Evolutionary conservation across 2,797 vertebrate genomes (phyloP).

Genomic region (Balearica regulorum): DNA sequence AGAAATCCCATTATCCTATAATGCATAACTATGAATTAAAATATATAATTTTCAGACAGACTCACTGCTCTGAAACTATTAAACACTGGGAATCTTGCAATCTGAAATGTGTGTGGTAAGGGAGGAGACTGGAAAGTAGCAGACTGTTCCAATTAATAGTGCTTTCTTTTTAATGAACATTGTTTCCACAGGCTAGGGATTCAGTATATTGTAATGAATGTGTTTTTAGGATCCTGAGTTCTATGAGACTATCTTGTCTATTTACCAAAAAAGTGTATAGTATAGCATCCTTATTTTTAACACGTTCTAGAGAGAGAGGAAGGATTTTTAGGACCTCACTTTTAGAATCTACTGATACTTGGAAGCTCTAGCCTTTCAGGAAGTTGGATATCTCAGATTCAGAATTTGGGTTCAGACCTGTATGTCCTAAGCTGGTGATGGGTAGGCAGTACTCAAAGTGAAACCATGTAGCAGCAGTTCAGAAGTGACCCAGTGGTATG

Average conservation of each 20-base stretch:
- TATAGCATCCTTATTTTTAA: background rate
- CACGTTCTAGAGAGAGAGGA: background rate
- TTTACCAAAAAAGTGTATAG: background rate
- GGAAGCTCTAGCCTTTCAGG: background rate
- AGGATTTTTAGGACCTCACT: background rate
- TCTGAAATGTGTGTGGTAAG: conserved; percentile 52
- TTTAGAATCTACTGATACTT: background rate
- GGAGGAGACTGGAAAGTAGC: conserved; percentile 49
- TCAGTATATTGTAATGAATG: background rate
- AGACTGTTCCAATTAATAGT: conserved; percentile 47
- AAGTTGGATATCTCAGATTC: background rate
- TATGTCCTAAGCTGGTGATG: background rate
- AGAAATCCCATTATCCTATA: conserved; percentile 45
- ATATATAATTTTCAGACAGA: conserved; percentile 29
- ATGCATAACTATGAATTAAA: conserved; percentile 27
- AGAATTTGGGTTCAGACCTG: background rate
- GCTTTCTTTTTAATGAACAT: conserved; percentile 38
- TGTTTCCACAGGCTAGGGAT: background rate
- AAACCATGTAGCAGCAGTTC: background rate
- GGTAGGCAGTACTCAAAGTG: background rate
- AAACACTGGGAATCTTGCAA: background rate
- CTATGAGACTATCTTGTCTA: background rate
- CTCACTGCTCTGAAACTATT: conserved; percentile 12
- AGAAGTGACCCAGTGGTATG: background rate
- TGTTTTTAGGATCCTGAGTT: background rate